Base-by-base conservation (phyloP, 2,113 vertebrate species). In the Fukomys damarensis region DNA sequence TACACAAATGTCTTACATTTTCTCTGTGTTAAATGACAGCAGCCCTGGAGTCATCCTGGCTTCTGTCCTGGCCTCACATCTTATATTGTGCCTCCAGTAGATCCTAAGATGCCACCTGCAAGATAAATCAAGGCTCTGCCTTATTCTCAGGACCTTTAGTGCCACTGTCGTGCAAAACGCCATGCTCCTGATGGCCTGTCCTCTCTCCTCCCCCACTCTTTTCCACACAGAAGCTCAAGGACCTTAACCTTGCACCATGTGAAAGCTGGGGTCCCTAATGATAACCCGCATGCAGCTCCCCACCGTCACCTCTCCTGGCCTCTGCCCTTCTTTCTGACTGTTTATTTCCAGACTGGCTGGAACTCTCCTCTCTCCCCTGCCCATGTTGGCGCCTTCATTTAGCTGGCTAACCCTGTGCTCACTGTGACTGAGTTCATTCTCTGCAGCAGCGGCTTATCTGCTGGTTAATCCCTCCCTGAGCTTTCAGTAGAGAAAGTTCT, bases 191-290 rank as follows among this genome's bases (percentile, higher is more conserved):
- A 17, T 76, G 41, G 43, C 52, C 43, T 30, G 22, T 38, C 8
- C 38, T 35, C 32, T 22, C 65, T 66, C 41, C 77, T 24, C 11
- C 19, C 17, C 19, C 22, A 7, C 7, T 56, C 8, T 20, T 28
- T 28, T 83, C 1, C 7, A 20, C 1, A 0, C 7, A 6, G 12
- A 20, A 41, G 88, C 41, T 65, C 0, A 0, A 8, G 22, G 70
- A 46, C 41, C 10, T 46, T 82, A 8, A 46, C 30, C 58, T 49
- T 58, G 22, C 30, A 58, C 10, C 11, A 3, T 32, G 46, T 30
- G 43, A 61, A 56, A 76, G 66, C 58, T 12, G 8, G 35, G 70
- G 24, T 41, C 63, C 54, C 24, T 20, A 7, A 6, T 5, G 4
- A 1, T 32, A 22, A 22, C 35, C 8, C 22, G 7, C 72, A 28